Percentiles rank a stretch among this genome's conserved stretches.
Evolutionary conservation across 2,797 vertebrate species (phyloP).

Genomic region (Catamblyrhynchus diadema): DNA sequence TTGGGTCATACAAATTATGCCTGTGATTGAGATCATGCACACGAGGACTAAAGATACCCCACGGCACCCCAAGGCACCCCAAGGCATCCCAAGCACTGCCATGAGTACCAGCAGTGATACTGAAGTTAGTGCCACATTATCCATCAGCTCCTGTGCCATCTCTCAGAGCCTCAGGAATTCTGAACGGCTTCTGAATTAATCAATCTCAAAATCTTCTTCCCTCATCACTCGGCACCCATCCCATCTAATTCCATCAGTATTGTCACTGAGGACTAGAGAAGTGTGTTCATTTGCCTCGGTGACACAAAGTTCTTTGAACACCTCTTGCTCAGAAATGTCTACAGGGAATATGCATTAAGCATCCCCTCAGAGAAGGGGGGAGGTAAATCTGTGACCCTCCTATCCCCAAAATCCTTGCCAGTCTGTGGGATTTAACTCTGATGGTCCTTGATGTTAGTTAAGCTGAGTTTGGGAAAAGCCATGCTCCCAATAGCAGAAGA

Average conservation of each 20-base stretch:
- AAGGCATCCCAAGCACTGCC: not conserved
- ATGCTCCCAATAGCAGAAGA: not conserved
- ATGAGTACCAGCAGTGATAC: not conserved
- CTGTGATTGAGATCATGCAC: rapidly evolving
- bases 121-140: not conserved
- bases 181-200: not conserved
- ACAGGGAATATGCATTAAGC: not conserved
- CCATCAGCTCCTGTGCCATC: not conserved
- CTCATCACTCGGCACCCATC: not conserved
- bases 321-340: not conserved
- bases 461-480: not conserved
- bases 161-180: not conserved
- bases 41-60: rapidly evolving
- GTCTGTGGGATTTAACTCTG: not conserved
- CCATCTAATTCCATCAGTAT: not conserved
- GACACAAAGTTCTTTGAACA: not conserved
- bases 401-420: not conserved
- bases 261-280: not conserved
- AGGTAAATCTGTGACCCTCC: not conserved
- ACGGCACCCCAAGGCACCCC: not conserved
- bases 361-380: not conserved
- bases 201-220: not conserved
- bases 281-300: rapidly evolving
- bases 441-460: not conserved
- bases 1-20: not conserved